Conservation (phyloP, 2,113 vertebrate species). For the Spilogale gracilis region DNA sequence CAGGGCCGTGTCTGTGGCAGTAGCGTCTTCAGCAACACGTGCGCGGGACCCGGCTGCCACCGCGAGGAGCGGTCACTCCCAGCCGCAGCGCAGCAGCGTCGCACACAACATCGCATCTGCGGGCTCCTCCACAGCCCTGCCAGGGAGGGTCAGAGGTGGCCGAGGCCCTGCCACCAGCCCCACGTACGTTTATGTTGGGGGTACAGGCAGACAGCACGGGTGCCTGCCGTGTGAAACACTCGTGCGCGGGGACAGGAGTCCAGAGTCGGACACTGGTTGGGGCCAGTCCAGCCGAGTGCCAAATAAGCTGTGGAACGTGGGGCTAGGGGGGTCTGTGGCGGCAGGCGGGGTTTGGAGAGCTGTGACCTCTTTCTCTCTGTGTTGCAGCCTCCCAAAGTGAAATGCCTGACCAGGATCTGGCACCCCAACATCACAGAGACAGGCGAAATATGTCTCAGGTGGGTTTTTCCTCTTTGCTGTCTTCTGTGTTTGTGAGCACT, state of each 20-base stretch:
- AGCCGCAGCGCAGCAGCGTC: background rate
- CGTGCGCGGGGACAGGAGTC: rapidly evolving
- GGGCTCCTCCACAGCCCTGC: background rate
- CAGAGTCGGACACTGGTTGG: background rate
- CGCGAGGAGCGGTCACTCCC: rapidly evolving
- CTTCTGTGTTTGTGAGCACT: background rate
- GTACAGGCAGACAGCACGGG: rapidly evolving
- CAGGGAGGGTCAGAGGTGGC: too few species aligned
- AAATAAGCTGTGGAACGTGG: rapidly evolving
- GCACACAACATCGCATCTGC: rapidly evolving
- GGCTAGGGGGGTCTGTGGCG: rapidly evolving
- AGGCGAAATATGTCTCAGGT: slow-evolving; percentile 99
- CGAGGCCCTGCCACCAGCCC: background rate
- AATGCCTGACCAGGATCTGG: slow-evolving; percentile 98
- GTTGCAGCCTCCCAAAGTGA: slow-evolving; percentile 97
- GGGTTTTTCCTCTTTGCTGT: slow-evolving; percentile 15
- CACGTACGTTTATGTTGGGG: rapidly evolving
- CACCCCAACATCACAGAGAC: slow-evolving; percentile 99
- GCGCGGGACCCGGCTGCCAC: rapidly evolving
- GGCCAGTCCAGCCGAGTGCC: background rate
- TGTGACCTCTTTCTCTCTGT: slow-evolving; percentile 53
- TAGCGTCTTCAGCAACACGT: background rate
- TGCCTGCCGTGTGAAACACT: background rate
- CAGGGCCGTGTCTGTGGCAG: rapidly evolving
- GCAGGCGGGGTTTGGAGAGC: rapidly evolving